phyloP scores from a whole-genome alignment of 2,888 invertebrate species.

The Diarsia brunnea region DNA sequence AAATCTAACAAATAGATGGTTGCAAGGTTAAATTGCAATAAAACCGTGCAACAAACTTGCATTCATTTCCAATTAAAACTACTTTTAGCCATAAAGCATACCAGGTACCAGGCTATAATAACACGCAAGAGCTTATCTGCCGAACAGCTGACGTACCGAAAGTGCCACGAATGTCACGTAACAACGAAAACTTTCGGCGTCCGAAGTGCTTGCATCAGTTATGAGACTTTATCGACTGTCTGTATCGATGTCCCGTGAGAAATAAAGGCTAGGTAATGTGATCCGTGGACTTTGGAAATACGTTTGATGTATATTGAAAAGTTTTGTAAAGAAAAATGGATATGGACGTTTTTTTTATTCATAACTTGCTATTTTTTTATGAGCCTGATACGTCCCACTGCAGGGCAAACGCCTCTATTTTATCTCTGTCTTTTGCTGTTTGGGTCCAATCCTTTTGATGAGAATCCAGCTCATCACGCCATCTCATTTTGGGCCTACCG shows the following conservation, averaged over 20 bases:
- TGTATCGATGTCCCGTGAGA: conserved; percentile 52
- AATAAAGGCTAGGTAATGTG: conserved; percentile 51
- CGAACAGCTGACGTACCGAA: conserved; percentile 50
- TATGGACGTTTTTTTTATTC: not conserved
- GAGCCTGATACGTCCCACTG: too few relatives aligned
- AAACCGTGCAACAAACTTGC: conserved; percentile 25
- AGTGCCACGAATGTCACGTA: conserved; percentile 44
- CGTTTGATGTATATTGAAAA: conserved; percentile 45
- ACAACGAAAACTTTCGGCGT: conserved; percentile 45
- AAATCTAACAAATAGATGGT: not conserved
- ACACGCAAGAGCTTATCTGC: conserved; percentile 62
- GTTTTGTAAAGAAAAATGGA: conserved; percentile 10
- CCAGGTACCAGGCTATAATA: conserved; percentile 62
- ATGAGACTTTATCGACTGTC: conserved; percentile 55
- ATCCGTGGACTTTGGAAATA: conserved; percentile 40
- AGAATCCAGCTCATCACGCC: too few relatives aligned
- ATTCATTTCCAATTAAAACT: conserved; percentile 39
- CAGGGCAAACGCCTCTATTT: too few relatives aligned
- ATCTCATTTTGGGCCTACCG: too few relatives aligned
- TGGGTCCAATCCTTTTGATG: too few relatives aligned
- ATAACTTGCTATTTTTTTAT: too few relatives aligned
- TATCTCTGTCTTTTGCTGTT: too few relatives aligned
- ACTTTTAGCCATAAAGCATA: conserved; percentile 1
- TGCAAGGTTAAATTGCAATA: not conserved
- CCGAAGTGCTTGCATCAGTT: conserved; percentile 49